These are phyloP conservation scores for Leptobrachium ailaonicum DNA, from an alignment of 2,113 vertebrate genomes.

Conservation along the genomic window DNA sequence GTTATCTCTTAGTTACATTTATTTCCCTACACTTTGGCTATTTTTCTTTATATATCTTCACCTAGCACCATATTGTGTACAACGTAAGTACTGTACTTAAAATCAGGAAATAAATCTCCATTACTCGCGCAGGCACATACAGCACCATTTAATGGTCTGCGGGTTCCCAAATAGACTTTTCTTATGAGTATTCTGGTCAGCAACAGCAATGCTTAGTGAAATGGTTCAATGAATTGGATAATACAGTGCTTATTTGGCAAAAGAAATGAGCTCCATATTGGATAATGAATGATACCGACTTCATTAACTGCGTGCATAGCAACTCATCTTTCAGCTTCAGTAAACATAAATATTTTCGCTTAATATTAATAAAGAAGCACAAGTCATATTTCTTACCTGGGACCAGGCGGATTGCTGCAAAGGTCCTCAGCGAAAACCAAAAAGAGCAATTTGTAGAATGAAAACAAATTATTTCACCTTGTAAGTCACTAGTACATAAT, in stretches of 20 bases:
- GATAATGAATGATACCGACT: conserved; percentile 41
- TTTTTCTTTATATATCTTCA: background rate
- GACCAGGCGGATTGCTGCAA: background rate
- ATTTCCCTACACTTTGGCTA: background rate
- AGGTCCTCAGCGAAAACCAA: too few species aligned
- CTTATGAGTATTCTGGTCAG: conserved; percentile 43
- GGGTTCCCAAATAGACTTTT: conserved; percentile 40
- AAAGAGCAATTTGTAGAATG: too few species aligned
- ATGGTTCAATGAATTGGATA: conserved; percentile 47
- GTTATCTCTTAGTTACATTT: background rate
- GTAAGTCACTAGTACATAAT: too few species aligned
- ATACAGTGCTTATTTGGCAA: conserved; percentile 45
- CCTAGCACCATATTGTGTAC: background rate
- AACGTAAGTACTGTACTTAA: conserved; percentile 7
- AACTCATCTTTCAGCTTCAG: conserved; percentile 30
- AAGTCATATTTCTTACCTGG: conserved; percentile 19
- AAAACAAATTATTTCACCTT: too few species aligned
- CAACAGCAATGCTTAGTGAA: conserved; percentile 42
- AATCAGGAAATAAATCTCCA: conserved; percentile 33
- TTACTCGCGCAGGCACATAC: conserved; percentile 9
- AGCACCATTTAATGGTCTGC: conserved; percentile 28
- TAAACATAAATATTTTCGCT: conserved; percentile 36
- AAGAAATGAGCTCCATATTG: conserved; percentile 42
- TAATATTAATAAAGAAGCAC: conserved; percentile 17
- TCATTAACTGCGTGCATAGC: conserved; percentile 32